Evolutionary conservation across 2,888 invertebrate species (phyloP).

Genomic region (Athalia circularis): DNA sequence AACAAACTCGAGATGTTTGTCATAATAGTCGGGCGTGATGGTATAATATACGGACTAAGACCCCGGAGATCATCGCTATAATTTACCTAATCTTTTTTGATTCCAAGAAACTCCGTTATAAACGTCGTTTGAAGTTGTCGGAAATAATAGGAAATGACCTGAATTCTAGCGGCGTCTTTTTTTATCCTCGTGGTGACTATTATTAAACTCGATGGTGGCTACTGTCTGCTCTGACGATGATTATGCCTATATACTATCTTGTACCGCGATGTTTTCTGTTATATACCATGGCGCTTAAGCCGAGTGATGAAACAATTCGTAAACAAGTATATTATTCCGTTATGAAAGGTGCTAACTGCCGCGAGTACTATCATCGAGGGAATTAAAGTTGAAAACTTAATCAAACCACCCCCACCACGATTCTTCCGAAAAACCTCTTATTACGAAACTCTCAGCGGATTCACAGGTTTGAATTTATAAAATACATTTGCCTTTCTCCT

Average conservation of each 20-base stretch:
- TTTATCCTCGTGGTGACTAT: slow-evolving; percentile 37
- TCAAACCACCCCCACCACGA: slow-evolving; percentile 1
- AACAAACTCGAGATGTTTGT: background rate
- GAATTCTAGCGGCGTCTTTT: slow-evolving; percentile 42
- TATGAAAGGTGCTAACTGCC: slow-evolving; percentile 31
- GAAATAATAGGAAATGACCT: slow-evolving; percentile 42
- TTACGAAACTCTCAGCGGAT: too few species aligned
- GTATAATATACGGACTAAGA: background rate
- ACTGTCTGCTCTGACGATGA: too few species aligned
- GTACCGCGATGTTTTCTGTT: too few species aligned
- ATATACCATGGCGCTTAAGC: slow-evolving; percentile 4
- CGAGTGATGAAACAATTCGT: slow-evolving; percentile 37
- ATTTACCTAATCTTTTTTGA: slow-evolving; percentile 34
- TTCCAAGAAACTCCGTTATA: slow-evolving; percentile 36
- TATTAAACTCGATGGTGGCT: slow-evolving; percentile 31
- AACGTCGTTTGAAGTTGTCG: slow-evolving; percentile 42
- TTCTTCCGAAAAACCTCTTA: background rate
- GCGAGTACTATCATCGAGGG: slow-evolving; percentile 29
- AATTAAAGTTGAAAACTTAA: slow-evolving; percentile 30
- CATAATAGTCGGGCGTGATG: background rate
- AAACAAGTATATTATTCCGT: slow-evolving; percentile 42
- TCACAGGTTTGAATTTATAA: too few species aligned
- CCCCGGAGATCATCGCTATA: slow-evolving; percentile 32
- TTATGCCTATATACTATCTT: too few species aligned
- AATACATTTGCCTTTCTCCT: too few species aligned